These are phyloP conservation scores for Nothocercus julius DNA, from an alignment of 2,113 vertebrate genomes.

Conservation along the genomic window DNA sequence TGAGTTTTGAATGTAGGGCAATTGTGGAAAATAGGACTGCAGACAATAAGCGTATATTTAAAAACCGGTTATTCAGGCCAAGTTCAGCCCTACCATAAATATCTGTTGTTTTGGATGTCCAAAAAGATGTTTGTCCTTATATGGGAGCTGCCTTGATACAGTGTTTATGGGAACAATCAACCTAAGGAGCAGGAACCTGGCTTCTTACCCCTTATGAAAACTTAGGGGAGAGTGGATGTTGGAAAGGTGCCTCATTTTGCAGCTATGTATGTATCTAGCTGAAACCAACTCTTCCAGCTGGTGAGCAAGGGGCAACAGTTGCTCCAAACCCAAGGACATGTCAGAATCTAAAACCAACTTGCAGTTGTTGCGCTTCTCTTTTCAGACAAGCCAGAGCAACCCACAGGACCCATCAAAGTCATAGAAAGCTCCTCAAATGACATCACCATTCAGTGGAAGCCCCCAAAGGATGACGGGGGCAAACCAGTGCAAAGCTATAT, in stretches of 20 bases:
- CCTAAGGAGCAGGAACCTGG: neutral
- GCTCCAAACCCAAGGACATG: neutral
- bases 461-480: conserved; percentile 84
- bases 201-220: neutral
- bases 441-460: conserved; percentile 83
- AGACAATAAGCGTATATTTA: neutral
- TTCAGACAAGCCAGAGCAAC: conserved; percentile 82
- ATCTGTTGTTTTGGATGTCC: neutral
- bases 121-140: neutral
- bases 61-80: neutral
- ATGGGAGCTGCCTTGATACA: neutral
- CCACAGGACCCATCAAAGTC: conserved; percentile 83
- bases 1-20: neutral
- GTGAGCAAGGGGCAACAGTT: neutral
- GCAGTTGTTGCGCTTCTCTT: neutral
- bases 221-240: neutral
- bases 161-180: neutral
- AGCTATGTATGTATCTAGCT: neutral
- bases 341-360: neutral
- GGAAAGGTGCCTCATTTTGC: neutral
- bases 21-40: neutral
- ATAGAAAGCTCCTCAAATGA: conserved; percentile 71
- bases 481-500: conserved; percentile 79
- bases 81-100: neutral
- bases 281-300: neutral